A percentile compares a stretch with the other conserved stretches of the same genome.
Evolutionary conservation across 2,113 vertebrate species (phyloP).

Genomic region (Polypterus bichir): DNA sequence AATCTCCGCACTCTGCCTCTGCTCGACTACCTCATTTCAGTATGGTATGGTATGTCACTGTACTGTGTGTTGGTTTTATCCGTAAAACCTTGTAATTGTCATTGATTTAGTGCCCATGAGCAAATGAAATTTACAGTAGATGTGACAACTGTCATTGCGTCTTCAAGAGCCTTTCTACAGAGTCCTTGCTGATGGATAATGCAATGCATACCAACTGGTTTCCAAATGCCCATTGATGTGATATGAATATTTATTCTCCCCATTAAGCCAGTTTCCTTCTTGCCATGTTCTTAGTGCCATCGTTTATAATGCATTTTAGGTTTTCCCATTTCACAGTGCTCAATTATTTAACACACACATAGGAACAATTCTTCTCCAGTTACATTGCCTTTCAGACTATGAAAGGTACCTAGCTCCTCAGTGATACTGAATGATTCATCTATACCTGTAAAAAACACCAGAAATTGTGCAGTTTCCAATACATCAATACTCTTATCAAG

Average conservation of each 20-base stretch:
- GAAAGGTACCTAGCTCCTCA: slow-evolving; percentile 8
- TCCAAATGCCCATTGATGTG: slow-evolving; percentile 9
- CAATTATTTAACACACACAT: neutral
- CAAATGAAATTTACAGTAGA: slow-evolving; percentile 10
- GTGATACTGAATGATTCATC: slow-evolving; percentile 15
- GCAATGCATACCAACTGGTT: slow-evolving; percentile 2
- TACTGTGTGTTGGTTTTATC: neutral
- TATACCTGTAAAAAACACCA: slow-evolving; percentile 20
- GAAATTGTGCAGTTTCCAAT: slow-evolving; percentile 21
- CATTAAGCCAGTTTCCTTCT: slow-evolving; percentile 3
- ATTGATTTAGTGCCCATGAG: slow-evolving; percentile 11
- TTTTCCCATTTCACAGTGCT: slow-evolving; percentile 11
- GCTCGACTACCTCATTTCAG: too few relatives aligned
- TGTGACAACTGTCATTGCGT: slow-evolving; percentile 6
- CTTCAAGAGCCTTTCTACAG: slow-evolving; percentile 14
- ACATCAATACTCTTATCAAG: slow-evolving; percentile 23
- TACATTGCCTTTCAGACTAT: slow-evolving; percentile 2
- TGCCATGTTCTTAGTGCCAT: slow-evolving; percentile 8
- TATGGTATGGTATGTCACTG: too few relatives aligned
- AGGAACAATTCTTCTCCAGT: slow-evolving; percentile 8
- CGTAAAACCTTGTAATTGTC: slow-evolving; percentile 15
- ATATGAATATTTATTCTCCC: neutral
- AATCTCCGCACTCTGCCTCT: too few relatives aligned
- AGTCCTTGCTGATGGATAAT: slow-evolving; percentile 9
- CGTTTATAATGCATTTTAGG: slow-evolving; percentile 3